Evolutionary conservation across 1,140 invertebrate species (phyloP), one percentile per base, ranked within the genome.

Genomic region (Brachionus manjavacas): DNA sequence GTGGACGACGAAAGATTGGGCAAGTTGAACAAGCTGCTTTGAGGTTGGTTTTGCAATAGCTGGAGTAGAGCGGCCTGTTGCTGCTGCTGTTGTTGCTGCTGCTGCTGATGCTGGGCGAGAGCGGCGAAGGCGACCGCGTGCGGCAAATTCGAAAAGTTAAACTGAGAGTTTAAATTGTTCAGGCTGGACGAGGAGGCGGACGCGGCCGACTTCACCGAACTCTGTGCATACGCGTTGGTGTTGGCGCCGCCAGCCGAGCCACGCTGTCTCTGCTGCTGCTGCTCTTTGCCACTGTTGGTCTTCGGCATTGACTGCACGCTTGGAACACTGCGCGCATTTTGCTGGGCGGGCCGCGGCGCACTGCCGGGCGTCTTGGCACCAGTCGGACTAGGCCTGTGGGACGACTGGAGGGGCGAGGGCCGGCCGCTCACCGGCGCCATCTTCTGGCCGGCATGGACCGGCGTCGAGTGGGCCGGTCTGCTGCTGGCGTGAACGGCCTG

Each of bases 121-220:
- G 72, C 72, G 8, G 72, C 72, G 12, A 76, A 12, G 20, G 72
- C 70, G 39, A 43, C 39, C 4, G 70, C 70, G 9, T n/a, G n/a
- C 31, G 72, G 39, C n/a, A 49, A 49, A 76, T 76, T 76, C 4
- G 39, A 25, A 76, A 76, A 76, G 41, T 76, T 76, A 49, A 76
- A 76, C 16, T 49, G 72, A 49, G 39, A 76, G 41, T 39, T 74
- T 20, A 74, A 74, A 43, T 76, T 49, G 16, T 46, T 39, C n/a
- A 72, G 41, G 20, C 28, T 25, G 16, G 72, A 74, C 11, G 43
- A 25, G 16, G 41, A 1, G 16, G 72, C 1, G 4, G 39, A 28
- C 6, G 20, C 52, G 4, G 4, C 8, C 25, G 72, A 25, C 41
- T 46, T 49, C n/a, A 49, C 41, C 20, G 72, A 46, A 23, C 49